Base-by-base conservation (phyloP, 2,888 invertebrate species). In the Leuctra nigra region DNA sequence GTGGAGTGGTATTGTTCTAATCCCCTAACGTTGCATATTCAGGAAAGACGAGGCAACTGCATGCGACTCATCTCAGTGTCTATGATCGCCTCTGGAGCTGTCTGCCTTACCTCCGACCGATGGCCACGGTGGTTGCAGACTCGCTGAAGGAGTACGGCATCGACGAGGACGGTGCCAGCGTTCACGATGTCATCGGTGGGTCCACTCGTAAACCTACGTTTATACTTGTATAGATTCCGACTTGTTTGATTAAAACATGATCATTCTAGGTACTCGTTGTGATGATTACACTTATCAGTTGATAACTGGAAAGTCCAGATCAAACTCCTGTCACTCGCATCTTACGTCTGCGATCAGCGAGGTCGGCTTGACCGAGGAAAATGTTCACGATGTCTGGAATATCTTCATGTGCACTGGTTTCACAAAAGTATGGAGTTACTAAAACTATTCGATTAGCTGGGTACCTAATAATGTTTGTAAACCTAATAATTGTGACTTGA, bases 381-480 rank as follows among this genome's bases (percentile, higher is more conserved):
- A 75, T 64, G 75, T 76, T 0, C 76, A 77, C 61, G 76, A 77
- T 65, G 76, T 76, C 1, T 74, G 75, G 72, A 77, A 77, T 62
- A 73, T 77, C 44, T 77, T 77, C 50, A 76, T 76, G 74, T 73
- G 74, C 56, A 77, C 76, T 1, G 75, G 75, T 1, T 70, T 75
- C 55, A 73, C 74, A 2, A 67, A 61, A 65, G 72, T 61, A 41
- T 46, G 6, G 11, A n/a, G n/a, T n/a, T n/a, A n/a, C n/a, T n/a
- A n/a, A n/a, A n/a, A n/a, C n/a, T n/a, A 14, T n/a, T 36, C 36
- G n/a, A 36, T 36, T 14, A 36, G 36, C 14, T 36, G 14, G 14
- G 14, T 36, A 14, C 36, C 36, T 36, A 29, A 46, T 29, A 24
- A 14, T 33, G 4, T 44, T 55, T 29, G 52, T n/a, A n/a, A n/a